Evolutionary conservation across 2,888 invertebrate species (phyloP), one percentile per base, ranked within the genome.

Genomic region (Leptinotarsa tumamoca): DNA sequence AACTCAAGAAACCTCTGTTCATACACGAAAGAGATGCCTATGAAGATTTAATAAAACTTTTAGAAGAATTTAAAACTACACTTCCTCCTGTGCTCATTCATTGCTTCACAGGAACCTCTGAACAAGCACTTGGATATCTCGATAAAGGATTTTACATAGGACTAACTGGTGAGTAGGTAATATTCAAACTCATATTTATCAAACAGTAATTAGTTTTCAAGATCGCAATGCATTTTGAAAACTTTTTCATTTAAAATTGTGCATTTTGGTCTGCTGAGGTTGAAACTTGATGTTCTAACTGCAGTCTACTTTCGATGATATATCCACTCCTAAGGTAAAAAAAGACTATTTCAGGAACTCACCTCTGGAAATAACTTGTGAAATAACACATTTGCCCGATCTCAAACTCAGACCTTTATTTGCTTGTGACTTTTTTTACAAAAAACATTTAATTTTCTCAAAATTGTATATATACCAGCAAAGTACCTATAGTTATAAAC

Each of bases 21-120:
- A 92, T 98, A 67, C 97, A 97, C 88, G 98, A 98, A 89, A 93
- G 97, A 87, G 96, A 96, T 83, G 98, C 98, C 21, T 95, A 96
- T 85, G 92, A 93, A 23, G 97, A 97, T 88, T 91, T 98, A 83
- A 89, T 96, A 81, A 92, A 93, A 85, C 95, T 97, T 85, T 89
- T 93, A 79, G 88, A 89, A 66, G 89, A 90, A 78, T 91, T 90
- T 82, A 83, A 85, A 74, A 84, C 83, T 68, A 84, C 84, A 78
- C 79, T 96, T 70, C 96, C 98, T n/a, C 92, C 95, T 14, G 93
- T 96, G 75, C 93, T 98, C 66, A 92, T 98, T 77, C 96, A 98
- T 87, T 97, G 97, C 79, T 98, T 98, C 89, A 96, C 96, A 70
- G 98, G 98, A 49, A 94, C 95, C 50, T 93, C 93, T 4, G 95